Conservation (phyloP, 1,140 invertebrate genomes). For the Bombus breviceps region DNA sequence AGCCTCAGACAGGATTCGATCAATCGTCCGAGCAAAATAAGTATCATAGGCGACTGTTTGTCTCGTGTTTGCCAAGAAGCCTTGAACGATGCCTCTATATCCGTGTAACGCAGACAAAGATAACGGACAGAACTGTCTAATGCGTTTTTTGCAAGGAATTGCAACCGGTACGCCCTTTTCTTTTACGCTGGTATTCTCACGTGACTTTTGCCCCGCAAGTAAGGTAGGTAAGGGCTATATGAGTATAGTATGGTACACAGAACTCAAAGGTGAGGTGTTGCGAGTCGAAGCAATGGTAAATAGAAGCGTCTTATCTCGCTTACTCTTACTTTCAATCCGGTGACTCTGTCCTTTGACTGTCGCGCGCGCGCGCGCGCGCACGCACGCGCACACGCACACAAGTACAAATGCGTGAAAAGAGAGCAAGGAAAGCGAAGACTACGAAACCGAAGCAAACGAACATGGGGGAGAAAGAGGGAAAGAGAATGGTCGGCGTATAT, state of each 20-base stretch:
- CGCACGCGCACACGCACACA: not conserved
- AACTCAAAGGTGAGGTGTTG: slow-evolving; percentile 47
- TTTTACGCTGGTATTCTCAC: slow-evolving; percentile 19
- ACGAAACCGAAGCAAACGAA: slow-evolving; percentile 14
- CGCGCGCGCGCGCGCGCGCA: rapidly evolving
- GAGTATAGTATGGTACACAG: not conserved
- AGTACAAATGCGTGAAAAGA: slow-evolving; percentile 50
- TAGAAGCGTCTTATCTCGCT: slow-evolving; percentile 39
- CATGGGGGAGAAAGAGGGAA: slow-evolving; percentile 48
- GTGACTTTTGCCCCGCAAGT: slow-evolving; percentile 22
- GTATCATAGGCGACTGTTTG: slow-evolving; percentile 40
- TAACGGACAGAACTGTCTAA: slow-evolving; percentile 7
- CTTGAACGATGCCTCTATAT: slow-evolving; percentile 13
- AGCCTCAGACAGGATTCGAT: slow-evolving; percentile 39
- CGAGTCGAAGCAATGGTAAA: slow-evolving; percentile 46
- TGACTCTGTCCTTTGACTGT: slow-evolving; percentile 4
- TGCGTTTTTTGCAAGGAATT: slow-evolving; percentile 34
- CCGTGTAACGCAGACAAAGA: not conserved
- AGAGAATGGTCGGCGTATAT: slow-evolving; percentile 69
- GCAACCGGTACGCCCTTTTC: slow-evolving; percentile 23
- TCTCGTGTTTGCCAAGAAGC: slow-evolving; percentile 45
- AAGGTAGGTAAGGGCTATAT: slow-evolving; percentile 38
- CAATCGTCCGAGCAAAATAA: slow-evolving; percentile 27
- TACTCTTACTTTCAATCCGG: slow-evolving; percentile 33
- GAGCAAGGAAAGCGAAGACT: slow-evolving; percentile 63